Evolutionary conservation across 2,113 vertebrate species (phyloP), one percentile per base, ranked within the genome.

Genomic region (Uropsilus gracilis): DNA sequence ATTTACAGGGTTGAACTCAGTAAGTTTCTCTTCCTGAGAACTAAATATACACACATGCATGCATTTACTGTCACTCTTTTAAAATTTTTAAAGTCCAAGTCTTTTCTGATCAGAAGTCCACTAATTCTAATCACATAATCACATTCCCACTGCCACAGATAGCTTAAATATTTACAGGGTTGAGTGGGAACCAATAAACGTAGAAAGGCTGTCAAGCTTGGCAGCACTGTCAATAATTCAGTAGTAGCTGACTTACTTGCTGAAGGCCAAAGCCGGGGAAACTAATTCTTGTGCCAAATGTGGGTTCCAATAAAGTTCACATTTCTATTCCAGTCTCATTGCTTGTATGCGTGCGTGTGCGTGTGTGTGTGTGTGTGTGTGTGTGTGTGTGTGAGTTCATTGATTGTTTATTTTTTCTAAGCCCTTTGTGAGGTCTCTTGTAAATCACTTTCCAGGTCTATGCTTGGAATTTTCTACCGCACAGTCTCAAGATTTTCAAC

Each of bases 371-470:
- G 76, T n/a, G 2, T 44, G 26, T 77, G 4, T 63, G 26, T 81
- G 39, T 88, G 66, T 94, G 90, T 72, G 86, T 37, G 32, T 81
- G 75, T 61, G 76, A 86, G 42, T 55, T 84, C 73, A 86, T 68
- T 2, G 34, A 66, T 26, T 95, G 73, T 97, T 97, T 94, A 68
- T 83, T 95, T 96, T 92, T 93, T 69, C 48, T 89, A 88, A 95
- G 78, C 44, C 81, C 32, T 93, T 93, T 96, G 71, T 96, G 64
- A 78, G 24, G 57, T 75, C 78, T 96, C 92, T 86, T 59, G 34
- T 86, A 96, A 84, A 95, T 72, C 0, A 0, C 71, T 96, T 95
- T 69, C 80, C 53, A 89, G 46, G 42, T 89, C 91, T 89, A 59
- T 75, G 69, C 48, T 92, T 94, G 71, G 89, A 96, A 94, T 80